Conservation (phyloP, 2,888 invertebrate genomes). For the Ormyrus thymus region DNA sequence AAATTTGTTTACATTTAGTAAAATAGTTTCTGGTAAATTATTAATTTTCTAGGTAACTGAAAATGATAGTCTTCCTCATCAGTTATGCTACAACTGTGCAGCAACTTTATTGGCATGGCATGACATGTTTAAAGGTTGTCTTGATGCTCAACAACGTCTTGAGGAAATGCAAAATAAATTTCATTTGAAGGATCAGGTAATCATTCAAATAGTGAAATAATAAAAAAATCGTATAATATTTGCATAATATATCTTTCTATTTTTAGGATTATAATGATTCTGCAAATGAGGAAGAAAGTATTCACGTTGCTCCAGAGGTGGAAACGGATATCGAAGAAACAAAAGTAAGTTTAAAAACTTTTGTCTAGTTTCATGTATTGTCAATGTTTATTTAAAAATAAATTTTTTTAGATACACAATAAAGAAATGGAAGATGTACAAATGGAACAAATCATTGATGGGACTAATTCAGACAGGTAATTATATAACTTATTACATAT, state of each 20-base stretch:
- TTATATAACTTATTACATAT: slow-evolving; percentile 6
- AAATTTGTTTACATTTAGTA: background rate
- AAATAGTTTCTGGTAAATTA: no score
- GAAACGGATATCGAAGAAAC: slow-evolving; percentile 23
- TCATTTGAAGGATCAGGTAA: slow-evolving; percentile 42
- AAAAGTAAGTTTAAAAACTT: slow-evolving; percentile 14
- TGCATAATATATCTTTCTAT: slow-evolving; percentile 8
- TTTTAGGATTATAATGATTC: slow-evolving; percentile 30
- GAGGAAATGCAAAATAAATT: slow-evolving; percentile 58
- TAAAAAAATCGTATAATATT: slow-evolving; percentile 11
- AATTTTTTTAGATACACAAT: background rate
- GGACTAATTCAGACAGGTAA: slow-evolving; percentile 44
- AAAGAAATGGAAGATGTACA: slow-evolving; percentile 12
- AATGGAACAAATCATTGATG: background rate
- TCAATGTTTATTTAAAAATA: background rate
- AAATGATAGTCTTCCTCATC: slow-evolving; percentile 78
- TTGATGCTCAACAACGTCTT: slow-evolving; percentile 76
- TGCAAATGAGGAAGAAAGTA: slow-evolving; percentile 29
- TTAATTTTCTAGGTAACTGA: slow-evolving; percentile 74
- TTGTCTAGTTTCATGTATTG: background rate
- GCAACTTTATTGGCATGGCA: slow-evolving; percentile 81
- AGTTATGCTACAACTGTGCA: slow-evolving; percentile 81
- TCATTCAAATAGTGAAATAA: background rate
- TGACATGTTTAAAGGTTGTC: slow-evolving; percentile 78
- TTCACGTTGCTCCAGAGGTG: slow-evolving; percentile 23